phyloP scores from a whole-genome alignment of 2,113 vertebrate species.

The Leucosticte australis region DNA sequence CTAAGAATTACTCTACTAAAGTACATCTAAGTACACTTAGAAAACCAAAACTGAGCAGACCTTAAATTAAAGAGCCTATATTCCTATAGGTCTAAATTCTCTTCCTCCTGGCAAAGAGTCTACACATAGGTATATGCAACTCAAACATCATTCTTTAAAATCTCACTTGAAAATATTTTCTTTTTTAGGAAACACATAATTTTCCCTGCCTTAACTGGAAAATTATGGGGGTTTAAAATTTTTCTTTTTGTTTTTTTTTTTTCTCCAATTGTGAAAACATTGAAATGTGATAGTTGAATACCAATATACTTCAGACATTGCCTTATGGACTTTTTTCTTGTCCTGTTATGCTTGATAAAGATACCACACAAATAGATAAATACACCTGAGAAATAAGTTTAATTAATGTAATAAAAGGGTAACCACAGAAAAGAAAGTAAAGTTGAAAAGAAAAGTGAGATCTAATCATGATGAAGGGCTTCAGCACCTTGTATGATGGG shows the following conservation, averaged over 20 bases:
- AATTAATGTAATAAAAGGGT: background rate
- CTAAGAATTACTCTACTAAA: background rate
- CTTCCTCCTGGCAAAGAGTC: background rate
- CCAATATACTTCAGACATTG: background rate
- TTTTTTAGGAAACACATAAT: background rate
- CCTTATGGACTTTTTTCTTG: background rate
- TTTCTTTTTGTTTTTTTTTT: background rate
- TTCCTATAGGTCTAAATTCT: background rate
- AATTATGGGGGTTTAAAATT: fast-evolving
- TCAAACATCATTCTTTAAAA: background rate
- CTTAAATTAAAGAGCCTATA: background rate
- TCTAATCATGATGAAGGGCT: background rate
- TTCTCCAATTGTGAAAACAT: fast-evolving
- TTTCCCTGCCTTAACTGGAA: background rate
- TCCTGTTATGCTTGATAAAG: background rate
- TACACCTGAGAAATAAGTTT: background rate
- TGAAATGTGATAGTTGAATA: background rate
- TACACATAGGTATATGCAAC: background rate
- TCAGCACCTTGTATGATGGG: background rate
- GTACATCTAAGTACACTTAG: background rate
- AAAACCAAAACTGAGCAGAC: background rate
- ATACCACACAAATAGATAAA: background rate
- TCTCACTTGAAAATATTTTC: background rate
- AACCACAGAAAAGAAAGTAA: background rate
- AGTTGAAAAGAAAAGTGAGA: background rate